Conservation (phyloP, 2,888 invertebrate genomes). For the Athalia cordata region DNA sequence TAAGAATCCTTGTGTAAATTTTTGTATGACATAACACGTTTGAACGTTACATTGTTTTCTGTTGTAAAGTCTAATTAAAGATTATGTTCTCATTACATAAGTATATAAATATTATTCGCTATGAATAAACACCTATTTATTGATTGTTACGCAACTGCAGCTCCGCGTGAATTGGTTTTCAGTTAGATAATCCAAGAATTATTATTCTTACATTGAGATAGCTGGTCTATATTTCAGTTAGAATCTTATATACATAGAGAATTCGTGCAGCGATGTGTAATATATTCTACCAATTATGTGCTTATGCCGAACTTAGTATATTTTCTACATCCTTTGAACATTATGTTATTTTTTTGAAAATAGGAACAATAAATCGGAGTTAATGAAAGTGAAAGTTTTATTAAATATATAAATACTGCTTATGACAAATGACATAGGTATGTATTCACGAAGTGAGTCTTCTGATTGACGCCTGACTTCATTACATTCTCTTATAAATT, state of each 20-base stretch:
- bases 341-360: neutral
- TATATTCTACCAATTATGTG: neutral
- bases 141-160: slow-evolving; percentile 47
- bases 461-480: neutral
- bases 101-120: slow-evolving; percentile 52
- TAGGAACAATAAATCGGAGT: slow-evolving; percentile 7
- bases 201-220: neutral
- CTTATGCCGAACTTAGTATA: slow-evolving; percentile 2
- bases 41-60: slow-evolving; percentile 43
- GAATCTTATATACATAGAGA: neutral
- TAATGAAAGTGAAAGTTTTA: slow-evolving; percentile 7
- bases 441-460: slow-evolving; percentile 10
- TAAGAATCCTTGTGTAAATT: slow-evolving; percentile 36
- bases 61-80: slow-evolving; percentile 50
- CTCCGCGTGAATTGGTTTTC: neutral
- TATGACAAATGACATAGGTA: slow-evolving; percentile 22
- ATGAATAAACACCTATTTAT: slow-evolving; percentile 60
- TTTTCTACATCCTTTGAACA: neutral
- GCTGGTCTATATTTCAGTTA: neutral
- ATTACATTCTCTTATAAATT: slow-evolving; percentile 6
- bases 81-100: slow-evolving; percentile 52
- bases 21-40: slow-evolving; percentile 32
- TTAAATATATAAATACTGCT: slow-evolving; percentile 26
- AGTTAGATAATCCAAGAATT: neutral
- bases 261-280: neutral